A percentile compares a stretch with the other conserved stretches of the same genome.
Conservation (phyloP, 2,113 vertebrate genomes). For the Phaethornis superciliosus region DNA sequence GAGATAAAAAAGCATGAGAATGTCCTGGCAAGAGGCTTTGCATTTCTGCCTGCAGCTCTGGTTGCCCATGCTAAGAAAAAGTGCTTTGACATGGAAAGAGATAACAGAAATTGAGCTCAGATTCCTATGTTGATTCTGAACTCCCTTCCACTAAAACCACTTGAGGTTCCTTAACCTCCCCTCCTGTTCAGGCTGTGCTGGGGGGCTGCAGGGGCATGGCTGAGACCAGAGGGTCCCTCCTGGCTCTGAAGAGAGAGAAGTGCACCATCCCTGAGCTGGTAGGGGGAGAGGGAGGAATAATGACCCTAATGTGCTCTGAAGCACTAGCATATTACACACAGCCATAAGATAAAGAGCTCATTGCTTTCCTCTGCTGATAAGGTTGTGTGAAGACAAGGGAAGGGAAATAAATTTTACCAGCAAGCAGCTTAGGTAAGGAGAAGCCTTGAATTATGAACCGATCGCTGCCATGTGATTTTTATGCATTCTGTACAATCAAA, state of each 20-base stretch:
- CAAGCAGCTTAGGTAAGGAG: neutral
- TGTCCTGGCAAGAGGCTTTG: neutral
- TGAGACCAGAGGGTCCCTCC: too few species aligned
- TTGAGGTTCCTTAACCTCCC: neutral
- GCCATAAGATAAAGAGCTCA: neutral
- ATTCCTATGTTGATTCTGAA: neutral
- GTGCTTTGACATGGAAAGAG: neutral
- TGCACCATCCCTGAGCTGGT: neutral
- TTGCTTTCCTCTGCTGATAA: constrained; percentile 3
- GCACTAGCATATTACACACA: neutral
- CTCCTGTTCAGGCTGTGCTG: too few species aligned
- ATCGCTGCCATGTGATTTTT: neutral
- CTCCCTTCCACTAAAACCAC: neutral
- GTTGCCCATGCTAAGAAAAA: neutral
- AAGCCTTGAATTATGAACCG: neutral
- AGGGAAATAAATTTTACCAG: constrained; percentile 4
- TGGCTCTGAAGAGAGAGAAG: neutral
- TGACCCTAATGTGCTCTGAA: rapidly evolving
- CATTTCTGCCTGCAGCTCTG: neutral
- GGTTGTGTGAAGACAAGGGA: neutral
- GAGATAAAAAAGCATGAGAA: neutral
- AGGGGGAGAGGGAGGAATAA: neutral
- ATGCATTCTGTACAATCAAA: constrained; percentile 34
- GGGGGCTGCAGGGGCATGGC: too few species aligned
- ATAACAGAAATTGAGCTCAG: neutral